phyloP scores from a whole-genome alignment of 2,113 vertebrate genomes.

The Sterna hirundo region DNA sequence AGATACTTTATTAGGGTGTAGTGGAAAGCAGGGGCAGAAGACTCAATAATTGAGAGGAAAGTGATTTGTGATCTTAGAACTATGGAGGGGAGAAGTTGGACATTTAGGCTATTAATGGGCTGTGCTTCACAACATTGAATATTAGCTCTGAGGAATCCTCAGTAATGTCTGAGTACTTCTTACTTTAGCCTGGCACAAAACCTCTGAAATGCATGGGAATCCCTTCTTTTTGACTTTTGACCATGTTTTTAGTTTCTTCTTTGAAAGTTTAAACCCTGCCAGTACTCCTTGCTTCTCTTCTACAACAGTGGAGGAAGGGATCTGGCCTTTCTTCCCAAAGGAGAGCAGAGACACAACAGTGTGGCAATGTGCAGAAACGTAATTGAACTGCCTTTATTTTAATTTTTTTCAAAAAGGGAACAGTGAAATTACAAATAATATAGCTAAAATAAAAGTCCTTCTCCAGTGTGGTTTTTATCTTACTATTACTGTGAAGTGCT shows the following conservation, averaged over 20 bases:
- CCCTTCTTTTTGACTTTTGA: not conserved
- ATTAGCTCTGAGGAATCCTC: not conserved
- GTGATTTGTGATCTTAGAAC: not conserved
- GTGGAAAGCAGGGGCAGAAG: not conserved
- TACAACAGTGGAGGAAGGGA: not conserved
- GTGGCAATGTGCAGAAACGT: not conserved
- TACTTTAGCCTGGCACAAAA: not conserved
- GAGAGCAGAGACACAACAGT: not conserved
- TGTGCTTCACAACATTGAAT: not conserved
- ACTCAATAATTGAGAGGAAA: not conserved
- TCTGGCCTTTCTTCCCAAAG: not conserved
- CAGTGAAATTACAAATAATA: not conserved
- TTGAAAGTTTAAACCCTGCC: not conserved
- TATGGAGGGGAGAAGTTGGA: not conserved
- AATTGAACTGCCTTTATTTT: not conserved
- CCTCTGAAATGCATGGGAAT: not conserved
- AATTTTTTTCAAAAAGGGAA: not conserved
- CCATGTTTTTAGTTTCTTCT: not conserved
- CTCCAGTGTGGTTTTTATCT: not conserved
- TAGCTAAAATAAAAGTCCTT: not conserved
- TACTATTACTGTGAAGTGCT: not conserved
- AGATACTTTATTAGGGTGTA: not conserved
- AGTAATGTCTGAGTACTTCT: not conserved
- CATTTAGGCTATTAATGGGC: not conserved
- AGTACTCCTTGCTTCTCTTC: not conserved